Evolutionary conservation across 2,113 vertebrate genomes (phyloP).

Genomic region (Geococcyx californianus): DNA sequence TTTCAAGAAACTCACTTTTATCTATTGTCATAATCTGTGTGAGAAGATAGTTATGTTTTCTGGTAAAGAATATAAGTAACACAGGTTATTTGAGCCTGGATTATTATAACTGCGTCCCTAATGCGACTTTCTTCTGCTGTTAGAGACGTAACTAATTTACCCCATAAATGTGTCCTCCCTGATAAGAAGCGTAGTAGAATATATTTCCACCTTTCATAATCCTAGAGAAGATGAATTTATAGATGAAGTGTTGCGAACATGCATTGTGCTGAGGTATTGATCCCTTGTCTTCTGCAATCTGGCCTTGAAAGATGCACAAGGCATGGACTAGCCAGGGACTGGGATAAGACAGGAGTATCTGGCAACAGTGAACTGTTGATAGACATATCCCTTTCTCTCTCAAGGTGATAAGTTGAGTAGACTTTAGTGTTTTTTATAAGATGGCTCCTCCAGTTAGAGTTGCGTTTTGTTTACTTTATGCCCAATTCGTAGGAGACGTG

Average conservation of each 20-base stretch:
- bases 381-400: background rate
- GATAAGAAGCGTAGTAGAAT: background rate
- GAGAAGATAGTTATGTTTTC: background rate
- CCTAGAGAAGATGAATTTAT: background rate
- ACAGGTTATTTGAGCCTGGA: background rate
- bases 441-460: background rate
- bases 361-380: background rate
- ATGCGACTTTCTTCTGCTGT: background rate
- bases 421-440: background rate
- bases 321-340: background rate
- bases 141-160: background rate
- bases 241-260: background rate
- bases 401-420: background rate
- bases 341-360: background rate
- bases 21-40: background rate
- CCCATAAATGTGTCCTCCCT: rapidly evolving
- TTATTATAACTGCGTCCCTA: background rate
- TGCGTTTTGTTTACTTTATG: background rate
- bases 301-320: background rate
- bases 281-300: background rate
- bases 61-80: background rate
- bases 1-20: background rate
- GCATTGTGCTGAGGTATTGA: background rate
- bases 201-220: background rate
- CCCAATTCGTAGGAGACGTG: background rate